Evolutionary conservation across 2,797 vertebrate species (phyloP), one percentile per base, ranked within the genome.

Genomic region (Silurus aristotelis): DNA sequence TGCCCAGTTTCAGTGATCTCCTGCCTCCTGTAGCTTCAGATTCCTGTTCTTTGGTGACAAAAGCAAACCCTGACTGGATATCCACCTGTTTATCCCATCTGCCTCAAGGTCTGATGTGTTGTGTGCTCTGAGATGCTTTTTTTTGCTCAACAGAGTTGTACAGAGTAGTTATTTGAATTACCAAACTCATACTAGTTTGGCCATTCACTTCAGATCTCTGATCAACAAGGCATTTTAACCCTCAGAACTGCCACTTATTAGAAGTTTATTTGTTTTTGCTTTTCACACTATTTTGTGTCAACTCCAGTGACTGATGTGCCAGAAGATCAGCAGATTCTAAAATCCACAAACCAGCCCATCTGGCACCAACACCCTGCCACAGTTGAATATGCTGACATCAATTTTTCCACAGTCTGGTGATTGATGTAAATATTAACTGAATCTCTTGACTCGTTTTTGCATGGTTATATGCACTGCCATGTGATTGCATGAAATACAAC

Each of bases 21-120:
- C 15, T 77, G 56, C 58, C 27, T 19, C 20, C 8, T 12, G 46
- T 64, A 46, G 60, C 77, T 43, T 60, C 17, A 38, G 52, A 58
- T 58, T 58, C 17, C 77, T 12, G 4, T 64, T 80, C 43, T 80
- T 80, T 22, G 78, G 38, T 66, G 8, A 25, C 22, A 17, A 43
- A 64, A 64, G 43, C 22, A 6, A 64, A 63, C 63, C 8, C 60
- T 5, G 2, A 66, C 19, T 22, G 6, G 19, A 77, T 77, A n/a
- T 60, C 55, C 75, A 19, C 27, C 75, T 64, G 61, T 48, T 19
- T 17, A 46, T 38, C 61, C 56, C 55, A 77, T 77, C 75, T 77
- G 56, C 56, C 43, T 25, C 78, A 64, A 64, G 20, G 60, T 64
- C 46, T 5, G 22, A 46, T 5, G 1, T 63, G 60, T 64, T 10